Conservation (phyloP, 1,140 invertebrate species). For the Linepithema humile region DNA sequence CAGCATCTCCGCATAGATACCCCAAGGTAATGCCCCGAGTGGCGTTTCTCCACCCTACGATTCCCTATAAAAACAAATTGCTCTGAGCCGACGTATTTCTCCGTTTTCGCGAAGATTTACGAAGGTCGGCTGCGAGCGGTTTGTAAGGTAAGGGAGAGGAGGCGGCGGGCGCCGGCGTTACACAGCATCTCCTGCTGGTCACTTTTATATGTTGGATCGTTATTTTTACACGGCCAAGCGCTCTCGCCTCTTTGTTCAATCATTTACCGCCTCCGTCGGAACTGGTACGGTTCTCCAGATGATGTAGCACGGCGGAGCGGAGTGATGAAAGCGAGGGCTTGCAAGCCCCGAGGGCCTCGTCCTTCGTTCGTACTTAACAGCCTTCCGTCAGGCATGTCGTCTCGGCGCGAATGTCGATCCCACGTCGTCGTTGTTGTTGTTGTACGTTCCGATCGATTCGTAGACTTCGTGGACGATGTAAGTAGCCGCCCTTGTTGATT, state of each 20-base stretch:
- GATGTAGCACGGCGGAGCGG: conserved; percentile 18
- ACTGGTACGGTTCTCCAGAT: conserved; percentile 23
- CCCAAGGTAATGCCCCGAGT: conserved; percentile 60
- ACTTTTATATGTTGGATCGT: conserved; percentile 54
- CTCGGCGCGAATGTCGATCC: conserved; percentile 23
- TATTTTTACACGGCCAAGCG: conserved; percentile 41
- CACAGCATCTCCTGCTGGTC: conserved; percentile 8
- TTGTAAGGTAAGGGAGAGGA: neutral
- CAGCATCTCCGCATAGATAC: conserved; percentile 64
- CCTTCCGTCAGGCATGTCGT: conserved; percentile 52
- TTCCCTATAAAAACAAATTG: conserved; percentile 73
- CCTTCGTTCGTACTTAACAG: conserved; percentile 57
- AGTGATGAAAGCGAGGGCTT: conserved; percentile 26
- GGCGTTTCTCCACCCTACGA: conserved; percentile 41
- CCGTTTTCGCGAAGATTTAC: conserved; percentile 62
- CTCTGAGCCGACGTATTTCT: conserved; percentile 61
- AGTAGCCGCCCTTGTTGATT: neutral
- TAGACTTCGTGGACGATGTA: conserved; percentile 17
- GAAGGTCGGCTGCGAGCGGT: conserved; percentile 26
- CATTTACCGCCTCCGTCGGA: conserved; percentile 44
- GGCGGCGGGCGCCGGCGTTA: neutral
- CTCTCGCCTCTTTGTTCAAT: conserved; percentile 53
- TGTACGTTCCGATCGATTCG: conserved; percentile 57
- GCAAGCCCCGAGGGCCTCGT: conserved; percentile 48
- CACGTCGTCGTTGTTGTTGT: no score